Base-by-base conservation (phyloP, 1,140 invertebrate genomes). In the Venustaconcha ellipsiformis region DNA sequence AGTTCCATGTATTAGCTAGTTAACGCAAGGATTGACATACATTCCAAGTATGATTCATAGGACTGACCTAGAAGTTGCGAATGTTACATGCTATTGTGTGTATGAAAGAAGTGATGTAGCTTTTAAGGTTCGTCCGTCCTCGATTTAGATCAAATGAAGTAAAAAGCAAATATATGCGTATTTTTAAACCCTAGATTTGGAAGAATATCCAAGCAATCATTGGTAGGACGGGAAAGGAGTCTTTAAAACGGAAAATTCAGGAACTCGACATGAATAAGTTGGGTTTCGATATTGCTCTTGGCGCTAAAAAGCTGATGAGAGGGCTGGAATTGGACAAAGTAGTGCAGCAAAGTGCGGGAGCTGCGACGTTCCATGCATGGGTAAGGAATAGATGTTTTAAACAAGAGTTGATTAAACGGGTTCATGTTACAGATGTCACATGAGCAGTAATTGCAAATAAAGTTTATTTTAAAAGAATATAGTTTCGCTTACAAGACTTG, bases 331-430 rank as follows among this genome's bases (percentile, higher is more conserved):
- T 80, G 20, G 84, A 85, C 14, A 83, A 88, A 58, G 79, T 88
- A 14, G 66, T 79, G 14, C 79, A 80, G 13, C 79, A 82, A 55
- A 89, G 87, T 68, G 75, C 81, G 15, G 86, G 86, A 1, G 87
- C 87, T 2, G 88, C 87, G 1, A 87, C 87, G 0, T 89, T 89
- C 75, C 88, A 81, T 71, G 79, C 81, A 14, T 89, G 88, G 88
- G 88, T 89, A 73, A 72, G 84, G 6, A 48, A 48, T 48, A 48
- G 6, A 8, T 8, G 37, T 8, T 48, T 48, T 48, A 48, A 2
- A 48, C 11, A 48, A 0, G 37, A 48, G 37, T 48, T 48, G 37
- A 48, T 48, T 48, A 48, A 48, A 48, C 6, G 37, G 11, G 37
- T 48, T 48, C 6, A 48, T 6, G 6, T 48, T 48, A 48, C 37